phyloP scores from a whole-genome alignment of 1,140 invertebrate species.

The Nixonia krombeini region DNA sequence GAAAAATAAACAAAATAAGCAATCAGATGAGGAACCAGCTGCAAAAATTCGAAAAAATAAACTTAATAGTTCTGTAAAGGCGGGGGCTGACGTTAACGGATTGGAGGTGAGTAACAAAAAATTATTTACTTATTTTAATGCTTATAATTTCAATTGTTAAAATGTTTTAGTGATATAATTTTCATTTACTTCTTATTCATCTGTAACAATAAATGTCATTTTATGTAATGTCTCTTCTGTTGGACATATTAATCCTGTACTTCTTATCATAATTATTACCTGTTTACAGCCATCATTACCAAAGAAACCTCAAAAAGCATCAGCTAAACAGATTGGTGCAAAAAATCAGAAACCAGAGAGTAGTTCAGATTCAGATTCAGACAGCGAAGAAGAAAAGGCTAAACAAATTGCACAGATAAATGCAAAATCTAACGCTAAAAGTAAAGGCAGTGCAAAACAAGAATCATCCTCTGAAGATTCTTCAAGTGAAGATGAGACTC shows the following conservation, averaged over 20 bases:
- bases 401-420: slow-evolving; percentile 46
- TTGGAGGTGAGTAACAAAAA: slow-evolving; percentile 65
- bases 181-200: too few species aligned
- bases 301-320: slow-evolving; percentile 71
- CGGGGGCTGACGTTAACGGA: slow-evolving; percentile 62
- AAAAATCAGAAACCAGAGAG: slow-evolving; percentile 53
- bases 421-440: slow-evolving; percentile 12
- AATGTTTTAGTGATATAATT: too few species aligned
- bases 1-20: slow-evolving; percentile 64
- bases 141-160: too few species aligned
- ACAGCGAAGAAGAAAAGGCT: slow-evolving; percentile 54
- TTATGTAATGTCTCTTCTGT: too few species aligned
- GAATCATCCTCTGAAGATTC: slow-evolving; percentile 15
- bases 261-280: slow-evolving; percentile 15
- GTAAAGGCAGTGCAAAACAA: slow-evolving; percentile 23
- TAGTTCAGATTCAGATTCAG: slow-evolving; percentile 67
- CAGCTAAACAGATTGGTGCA: slow-evolving; percentile 66
- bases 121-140: too few species aligned
- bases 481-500: slow-evolving; percentile 7
- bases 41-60: slow-evolving; percentile 65
- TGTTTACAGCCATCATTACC: slow-evolving; percentile 63
- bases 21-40: slow-evolving; percentile 56
- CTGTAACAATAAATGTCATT: too few species aligned
- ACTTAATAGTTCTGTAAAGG: slow-evolving; percentile 75
- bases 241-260: too few species aligned